Conservation (phyloP, 2,797 vertebrate genomes). For the Arnoldichthys spilopterus region DNA sequence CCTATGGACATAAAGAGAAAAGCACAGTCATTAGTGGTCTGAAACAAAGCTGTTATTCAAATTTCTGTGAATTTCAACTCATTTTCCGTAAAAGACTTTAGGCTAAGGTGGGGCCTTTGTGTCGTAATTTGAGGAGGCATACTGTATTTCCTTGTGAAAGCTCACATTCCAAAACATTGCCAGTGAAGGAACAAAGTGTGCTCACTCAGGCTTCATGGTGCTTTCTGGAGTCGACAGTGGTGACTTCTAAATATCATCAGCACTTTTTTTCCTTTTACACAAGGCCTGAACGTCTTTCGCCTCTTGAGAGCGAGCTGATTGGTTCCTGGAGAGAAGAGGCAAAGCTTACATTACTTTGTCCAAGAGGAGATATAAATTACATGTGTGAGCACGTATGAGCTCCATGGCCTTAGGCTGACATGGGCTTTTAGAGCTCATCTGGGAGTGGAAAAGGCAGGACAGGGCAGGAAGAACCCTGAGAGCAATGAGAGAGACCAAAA, state of each 20-base stretch:
- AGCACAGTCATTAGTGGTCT: neutral
- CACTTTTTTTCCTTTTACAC: slow-evolving; percentile 9
- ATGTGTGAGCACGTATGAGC: slow-evolving; percentile 37
- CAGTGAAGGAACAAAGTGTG: slow-evolving; percentile 29
- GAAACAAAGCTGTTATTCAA: slow-evolving; percentile 10
- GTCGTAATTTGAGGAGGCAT: slow-evolving; percentile 10
- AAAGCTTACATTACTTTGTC: slow-evolving; percentile 31
- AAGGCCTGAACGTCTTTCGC: neutral
- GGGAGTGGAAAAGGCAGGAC: slow-evolving; percentile 39
- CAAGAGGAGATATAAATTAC: slow-evolving; percentile 45
- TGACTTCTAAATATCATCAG: slow-evolving; percentile 23
- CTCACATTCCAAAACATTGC: slow-evolving; percentile 1
- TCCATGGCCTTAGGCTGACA: slow-evolving; percentile 32
- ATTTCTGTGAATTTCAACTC: slow-evolving; percentile 5
- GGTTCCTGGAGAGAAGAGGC: slow-evolving; percentile 14
- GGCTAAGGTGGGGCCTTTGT: neutral
- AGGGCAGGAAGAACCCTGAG: slow-evolving; percentile 21
- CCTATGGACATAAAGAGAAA: slow-evolving; percentile 3
- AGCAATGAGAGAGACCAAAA: slow-evolving; percentile 20
- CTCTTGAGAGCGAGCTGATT: slow-evolving; percentile 17
- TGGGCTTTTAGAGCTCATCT: slow-evolving; percentile 17
- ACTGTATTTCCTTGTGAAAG: slow-evolving; percentile 2
- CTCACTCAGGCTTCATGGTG: slow-evolving; percentile 9
- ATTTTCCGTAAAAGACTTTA: slow-evolving; percentile 9
- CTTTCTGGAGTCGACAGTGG: slow-evolving; percentile 17